These are phyloP conservation scores for Periophthalmus modestus DNA, from an alignment of 2,113 vertebrate species.

Conservation along the genomic window DNA sequence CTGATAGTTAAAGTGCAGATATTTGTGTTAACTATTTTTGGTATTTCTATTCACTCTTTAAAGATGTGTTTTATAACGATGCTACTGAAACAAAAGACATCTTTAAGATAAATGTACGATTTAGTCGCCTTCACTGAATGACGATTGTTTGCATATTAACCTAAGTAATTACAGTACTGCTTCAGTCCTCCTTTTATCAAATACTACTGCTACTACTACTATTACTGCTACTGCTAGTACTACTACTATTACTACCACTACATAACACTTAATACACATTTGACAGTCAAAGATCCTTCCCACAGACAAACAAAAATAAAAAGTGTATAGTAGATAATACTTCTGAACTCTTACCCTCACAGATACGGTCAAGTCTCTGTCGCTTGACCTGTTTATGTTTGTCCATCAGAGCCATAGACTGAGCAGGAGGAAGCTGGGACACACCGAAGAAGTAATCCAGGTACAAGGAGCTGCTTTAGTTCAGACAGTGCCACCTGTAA, in stretches of 20 bases:
- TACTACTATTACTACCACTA: too few relatives aligned
- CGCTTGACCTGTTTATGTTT: conserved; percentile 90
- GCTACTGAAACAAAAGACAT: too few relatives aligned
- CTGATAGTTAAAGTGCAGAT: too few relatives aligned
- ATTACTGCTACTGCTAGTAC: too few relatives aligned
- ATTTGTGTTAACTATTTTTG: too few relatives aligned
- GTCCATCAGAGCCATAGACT: conserved; percentile 86
- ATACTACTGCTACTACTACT: too few relatives aligned
- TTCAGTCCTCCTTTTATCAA: background rate
- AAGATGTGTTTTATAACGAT: background rate
- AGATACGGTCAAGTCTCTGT: conserved; percentile 87
- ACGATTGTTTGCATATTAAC: background rate
- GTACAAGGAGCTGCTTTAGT: conserved; percentile 38
- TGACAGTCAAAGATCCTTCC: too few relatives aligned
- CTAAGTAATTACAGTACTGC: background rate
- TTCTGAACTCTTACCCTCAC: conserved; percentile 76
- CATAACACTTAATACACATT: too few relatives aligned
- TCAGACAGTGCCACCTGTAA: conserved; percentile 50
- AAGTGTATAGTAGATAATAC: background rate
- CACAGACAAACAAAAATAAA: too few relatives aligned
- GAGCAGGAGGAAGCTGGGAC: conserved; percentile 65
- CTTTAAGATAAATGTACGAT: too few relatives aligned
- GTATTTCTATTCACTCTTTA: background rate
- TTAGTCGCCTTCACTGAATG: background rate
- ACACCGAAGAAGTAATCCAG: conserved; percentile 62